Base-by-base conservation (phyloP, 2,888 invertebrate genomes). In the Eupithecia inturbata region DNA sequence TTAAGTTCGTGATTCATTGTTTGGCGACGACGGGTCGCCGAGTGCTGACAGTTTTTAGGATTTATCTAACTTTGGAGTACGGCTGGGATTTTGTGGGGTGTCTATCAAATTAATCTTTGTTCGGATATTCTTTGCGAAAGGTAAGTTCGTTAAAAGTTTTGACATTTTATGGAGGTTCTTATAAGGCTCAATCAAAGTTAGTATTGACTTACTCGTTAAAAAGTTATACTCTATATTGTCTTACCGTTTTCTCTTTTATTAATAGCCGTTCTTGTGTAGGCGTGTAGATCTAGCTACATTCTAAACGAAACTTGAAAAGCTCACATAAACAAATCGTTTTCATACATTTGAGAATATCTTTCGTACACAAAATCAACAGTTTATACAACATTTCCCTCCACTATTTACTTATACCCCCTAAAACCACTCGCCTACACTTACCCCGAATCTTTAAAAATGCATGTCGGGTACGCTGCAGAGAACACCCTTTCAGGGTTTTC, bases 401-500 rank as follows among this genome's bases (percentile, higher is more conserved):
- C 26, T 66, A 68, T 33, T 64, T n/a, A 64, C 49, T 9, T 26
- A 26, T 63, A 70, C 53, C 67, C 22, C 70, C 72, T 45, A 39
- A 71, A 64, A 49, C 70, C 41, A 72, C 64, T 63, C 33, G 39
- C 64, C 75, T 71, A 69, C 73, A 73, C 75, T 79, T 77, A 74
- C 70, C 71, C 45, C 67, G 53, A 74, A 74, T 66, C 53, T 72
- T 78, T 73, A 80, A 81, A 82, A 80, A 79, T 79, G 63, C 77
- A 79, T 71, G 79, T 68, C 71, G 60, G 57, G 69, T 72, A 62
- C 73, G 60, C 70, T 72, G 74, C 82, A 82, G 80, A 83, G 36
- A 70, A 79, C 73, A 76, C 75, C 82, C 81, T 70, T 82, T 83
- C 82, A 22, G 16, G 36, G 74, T 76, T n/a, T n/a, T 70, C 49